Evolutionary conservation across 2,888 invertebrate genomes (phyloP), one percentile per base, ranked within the genome.

Genomic region (Cheilosia vernalis): DNA sequence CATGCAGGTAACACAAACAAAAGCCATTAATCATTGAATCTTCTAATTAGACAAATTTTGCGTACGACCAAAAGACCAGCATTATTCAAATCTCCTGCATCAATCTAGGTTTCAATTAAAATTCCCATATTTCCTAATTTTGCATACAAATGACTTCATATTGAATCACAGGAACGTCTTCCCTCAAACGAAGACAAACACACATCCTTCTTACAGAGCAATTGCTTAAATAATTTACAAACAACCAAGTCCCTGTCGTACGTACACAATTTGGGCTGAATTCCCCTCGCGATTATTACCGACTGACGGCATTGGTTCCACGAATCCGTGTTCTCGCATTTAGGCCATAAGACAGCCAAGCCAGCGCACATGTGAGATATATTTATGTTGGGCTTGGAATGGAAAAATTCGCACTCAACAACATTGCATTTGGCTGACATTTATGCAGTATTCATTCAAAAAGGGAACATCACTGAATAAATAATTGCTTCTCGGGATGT

Each of bases 101-200:
- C n/a, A 33, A 60, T 51, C 21, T 40, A 58, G 64, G 49, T 66
- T 66, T 66, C 58, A 66, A 76, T 66, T 58, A 60, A 60, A 76
- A 66, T 66, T 66, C 76, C 66, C 49, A 61, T 61, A 30, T 64
- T 58, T 55, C 47, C 66, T 51, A 76, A 66, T 66, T 76, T 76
- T 66, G 51, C 49, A 76, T 40, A 66, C 56, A 58, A 66, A 76
- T 58, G 58, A 40, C 58, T 76, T 66, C 2, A 13, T n/a, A 21
- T 55, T 19, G 58, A 66, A 58, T 66, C 47, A 58, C 40, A 27
- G 15, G 27, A 56, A 64, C 53, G 55, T 64, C 55, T 64, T 47
- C 19, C n/a, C 44, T 30, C 19, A 42, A 15, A 40, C 19, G 30
- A 44, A 7, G 44, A 40, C 24, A 7, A 9, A 30, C 9, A 33